Evolutionary conservation across 2,113 vertebrate genomes (phyloP), one percentile per base, ranked within the genome.

Genomic region (Tretioscincus oriximinensis): DNA sequence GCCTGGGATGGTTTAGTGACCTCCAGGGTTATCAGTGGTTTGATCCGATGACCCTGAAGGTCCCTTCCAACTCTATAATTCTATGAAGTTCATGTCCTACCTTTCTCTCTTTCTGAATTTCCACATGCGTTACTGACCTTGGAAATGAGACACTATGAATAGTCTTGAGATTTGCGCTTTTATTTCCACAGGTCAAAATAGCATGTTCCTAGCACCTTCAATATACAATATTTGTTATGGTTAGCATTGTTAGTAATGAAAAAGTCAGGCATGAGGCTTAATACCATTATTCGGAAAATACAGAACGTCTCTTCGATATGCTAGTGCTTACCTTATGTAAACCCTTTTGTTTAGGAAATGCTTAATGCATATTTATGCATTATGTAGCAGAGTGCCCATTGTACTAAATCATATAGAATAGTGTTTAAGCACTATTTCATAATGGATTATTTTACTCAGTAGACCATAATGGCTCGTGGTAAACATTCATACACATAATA

Each of bases 381-480:
- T 81, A 87, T 88, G 87, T 83, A 88, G 82, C 74, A 63, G 58
- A 54, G 9, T 69, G 20, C 58, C 72, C 20, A 26, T 0, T 79
- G 73, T 84, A 54, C 88, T 88, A 77, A 77, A 77, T 90, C 88
- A 80, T 80, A 73, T 31, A 60, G 78, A 0, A 45, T 77, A 80
- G 61, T 82, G 82, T 88, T 81, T 80, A 84, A 86, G n/a, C 18
- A 82, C 47, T 0, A 0, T 1, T 58, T 82, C 54, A 58, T 84
- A 77, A 87, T 84, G 26, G 0, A 2, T 89, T 89, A 60, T 91
- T 87, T 88, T 78, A 88, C 73, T 82, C 84, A 54, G 61, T 24
- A 77, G 80, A 58, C 7, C 70, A 0, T 73, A 85, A 80, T 0
- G 0, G 35, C 78, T 85, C 67, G 66, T 77, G 3, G 45, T 66